These are phyloP conservation scores for Syngnathus floridae DNA, from an alignment of 2,113 vertebrate species.

Conservation along the genomic window DNA sequence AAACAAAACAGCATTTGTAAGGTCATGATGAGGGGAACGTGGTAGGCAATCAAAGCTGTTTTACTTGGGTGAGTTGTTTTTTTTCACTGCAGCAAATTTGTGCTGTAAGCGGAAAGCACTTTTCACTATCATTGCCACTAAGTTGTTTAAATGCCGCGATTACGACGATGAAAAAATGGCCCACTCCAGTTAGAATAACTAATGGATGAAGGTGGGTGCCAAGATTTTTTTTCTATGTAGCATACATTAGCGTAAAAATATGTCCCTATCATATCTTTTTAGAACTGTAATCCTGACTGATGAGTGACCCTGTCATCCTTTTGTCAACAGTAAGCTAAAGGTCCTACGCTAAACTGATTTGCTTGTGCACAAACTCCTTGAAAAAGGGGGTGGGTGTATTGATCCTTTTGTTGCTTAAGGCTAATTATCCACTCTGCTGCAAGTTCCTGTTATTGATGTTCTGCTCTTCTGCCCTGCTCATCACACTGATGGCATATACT, in stretches of 20 bases:
- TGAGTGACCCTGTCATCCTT: background rate
- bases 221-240: background rate
- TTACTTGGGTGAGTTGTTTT: background rate
- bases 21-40: background rate
- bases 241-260: background rate
- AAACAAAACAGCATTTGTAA: background rate
- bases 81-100: background rate
- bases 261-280: background rate
- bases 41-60: background rate
- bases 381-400: slow-evolving; percentile 35
- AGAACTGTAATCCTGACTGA: background rate
- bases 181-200: background rate
- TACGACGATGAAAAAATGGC: background rate
- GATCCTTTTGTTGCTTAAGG: slow-evolving; percentile 61
- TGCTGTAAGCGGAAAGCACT: background rate
- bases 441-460: slow-evolving; percentile 64
- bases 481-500: slow-evolving; percentile 37
- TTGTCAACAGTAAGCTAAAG: slow-evolving; percentile 30
- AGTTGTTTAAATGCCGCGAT: background rate
- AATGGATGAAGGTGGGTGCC: background rate
- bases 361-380: slow-evolving; percentile 43
- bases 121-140: background rate
- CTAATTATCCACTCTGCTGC: slow-evolving; percentile 65
- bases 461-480: slow-evolving; percentile 57
- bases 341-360: slow-evolving; percentile 38